Evolutionary conservation across 2,797 vertebrate genomes (phyloP), one percentile per base, ranked within the genome.

Genomic region (Catamblyrhynchus diadema): DNA sequence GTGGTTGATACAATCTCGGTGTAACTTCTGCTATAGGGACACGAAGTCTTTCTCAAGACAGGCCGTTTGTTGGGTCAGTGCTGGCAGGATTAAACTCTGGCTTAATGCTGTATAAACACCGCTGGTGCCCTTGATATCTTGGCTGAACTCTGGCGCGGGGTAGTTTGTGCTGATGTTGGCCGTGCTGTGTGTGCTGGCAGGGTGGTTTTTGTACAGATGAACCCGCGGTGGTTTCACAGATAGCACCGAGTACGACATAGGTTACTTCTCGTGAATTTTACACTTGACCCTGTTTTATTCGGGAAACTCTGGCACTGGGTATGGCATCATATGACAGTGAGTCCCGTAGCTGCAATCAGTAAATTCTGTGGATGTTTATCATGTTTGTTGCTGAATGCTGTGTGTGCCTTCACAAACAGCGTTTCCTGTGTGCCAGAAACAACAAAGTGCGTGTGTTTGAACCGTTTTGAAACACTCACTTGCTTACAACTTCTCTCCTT

Each of bases 61-160:
- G 41, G 81, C 54, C 20, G 0, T 54, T 77, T 59, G 81, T 51
- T 89, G 27, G 73, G 48, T 54, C 44, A 7, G 30, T 20, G 66
- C 35, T 65, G 24, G 66, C 59, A 17, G 94, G 77, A 86, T 86
- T 92, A 75, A 64, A 47, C 67, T 81, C 73, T 57, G 83, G n/a
- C 18, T 90, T 75, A 72, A 10, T 47, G 62, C 70, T 66, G 30
- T 44, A 83, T 91, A 70, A 95, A 91, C 86, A 71, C 27, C 7
- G 4, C 12, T 35, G 44, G n/a, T 91, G 90, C 53, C 78, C 77
- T 94, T 83, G 64, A 12, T 92, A 30, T 14, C 41, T 53, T 35
- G 79, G 45, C 86, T 56, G 69, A 37, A 2, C 72, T 32, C 44
- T 59, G 47, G 16, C 18, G 16, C 14, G 4, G 60, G 30, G 61